Percentiles rank a stretch among this genome's conserved stretches.
These are phyloP conservation scores for Otus sunia DNA, from an alignment of 2,113 vertebrate genomes.

Conservation along the genomic window DNA sequence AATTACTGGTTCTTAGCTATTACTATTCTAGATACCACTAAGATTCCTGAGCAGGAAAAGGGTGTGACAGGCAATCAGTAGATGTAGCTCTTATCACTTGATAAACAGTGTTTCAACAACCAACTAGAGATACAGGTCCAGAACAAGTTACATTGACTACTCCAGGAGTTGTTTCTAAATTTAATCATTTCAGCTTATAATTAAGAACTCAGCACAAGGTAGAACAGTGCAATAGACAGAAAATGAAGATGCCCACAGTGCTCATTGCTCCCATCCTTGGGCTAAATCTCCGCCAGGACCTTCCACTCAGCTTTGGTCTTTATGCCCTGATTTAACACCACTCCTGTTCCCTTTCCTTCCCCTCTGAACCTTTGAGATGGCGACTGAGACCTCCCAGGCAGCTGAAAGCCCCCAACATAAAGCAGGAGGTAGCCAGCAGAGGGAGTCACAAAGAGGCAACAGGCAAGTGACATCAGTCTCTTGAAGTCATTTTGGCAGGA, in stretches of 20 bases:
- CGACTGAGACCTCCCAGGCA: accelerated
- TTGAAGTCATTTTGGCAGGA: neutral
- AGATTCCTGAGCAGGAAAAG: slow-evolving; percentile 38
- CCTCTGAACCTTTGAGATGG: neutral
- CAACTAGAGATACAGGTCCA: neutral
- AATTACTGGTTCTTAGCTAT: neutral
- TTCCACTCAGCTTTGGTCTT: neutral
- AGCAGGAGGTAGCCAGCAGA: neutral
- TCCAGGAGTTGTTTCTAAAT: neutral
- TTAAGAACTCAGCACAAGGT: neutral
- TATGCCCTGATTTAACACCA: neutral
- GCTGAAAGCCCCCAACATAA: neutral
- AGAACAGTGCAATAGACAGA: neutral
- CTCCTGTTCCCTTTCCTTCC: neutral
- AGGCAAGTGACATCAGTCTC: neutral
- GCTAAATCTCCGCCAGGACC: neutral
- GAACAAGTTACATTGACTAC: neutral
- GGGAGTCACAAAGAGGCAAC: neutral
- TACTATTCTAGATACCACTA: neutral
- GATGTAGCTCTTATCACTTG: neutral
- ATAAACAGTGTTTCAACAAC: slow-evolving; percentile 20
- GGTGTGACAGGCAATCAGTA: slow-evolving; percentile 38
- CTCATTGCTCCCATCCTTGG: neutral
- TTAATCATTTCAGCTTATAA: neutral
- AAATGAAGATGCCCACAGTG: neutral